phyloP scores from a whole-genome alignment of 2,113 vertebrate genomes.

The Sturnira hondurensis region DNA sequence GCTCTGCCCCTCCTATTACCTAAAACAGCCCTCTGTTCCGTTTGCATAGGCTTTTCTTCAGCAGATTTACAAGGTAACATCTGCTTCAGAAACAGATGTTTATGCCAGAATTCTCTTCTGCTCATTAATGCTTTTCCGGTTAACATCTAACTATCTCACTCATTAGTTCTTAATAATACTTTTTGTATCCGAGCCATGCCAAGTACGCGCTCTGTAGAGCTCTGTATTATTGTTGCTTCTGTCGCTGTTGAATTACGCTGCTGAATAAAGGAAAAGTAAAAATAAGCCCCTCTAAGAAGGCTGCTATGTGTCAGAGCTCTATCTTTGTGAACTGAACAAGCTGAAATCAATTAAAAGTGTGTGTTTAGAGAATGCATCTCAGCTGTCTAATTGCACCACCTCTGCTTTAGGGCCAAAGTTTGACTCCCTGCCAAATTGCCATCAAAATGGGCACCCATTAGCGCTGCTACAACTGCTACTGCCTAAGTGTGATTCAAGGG shows the following conservation, averaged over 20 bases:
- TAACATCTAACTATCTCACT: constrained; percentile 68
- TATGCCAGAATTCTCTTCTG: constrained; percentile 51
- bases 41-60: constrained; percentile 49
- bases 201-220: constrained; percentile 54
- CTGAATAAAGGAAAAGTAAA: constrained; percentile 66
- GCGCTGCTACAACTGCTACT: not conserved
- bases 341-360: constrained; percentile 68
- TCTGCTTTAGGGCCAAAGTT: constrained; percentile 74
- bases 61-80: constrained; percentile 74
- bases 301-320: constrained; percentile 35
- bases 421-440: constrained; percentile 72
- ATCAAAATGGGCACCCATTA: constrained; percentile 59
- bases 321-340: constrained; percentile 68
- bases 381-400: constrained; percentile 67
- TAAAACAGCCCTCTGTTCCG: constrained; percentile 54
- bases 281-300: constrained; percentile 67
- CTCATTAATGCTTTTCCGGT: constrained; percentile 62
- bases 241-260: constrained; percentile 50
- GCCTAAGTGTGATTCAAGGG: not conserved
- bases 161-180: constrained; percentile 66
- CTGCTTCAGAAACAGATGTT: constrained; percentile 73
- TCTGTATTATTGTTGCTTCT: constrained; percentile 68
- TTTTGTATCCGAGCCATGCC: constrained; percentile 63
- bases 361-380: constrained; percentile 40
- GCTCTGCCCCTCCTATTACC: constrained; percentile 16